Percentiles rank a stretch among this genome's conserved stretches.
Evolutionary conservation across 2,113 vertebrate genomes (phyloP).

Genomic region (Euleptes europaea): DNA sequence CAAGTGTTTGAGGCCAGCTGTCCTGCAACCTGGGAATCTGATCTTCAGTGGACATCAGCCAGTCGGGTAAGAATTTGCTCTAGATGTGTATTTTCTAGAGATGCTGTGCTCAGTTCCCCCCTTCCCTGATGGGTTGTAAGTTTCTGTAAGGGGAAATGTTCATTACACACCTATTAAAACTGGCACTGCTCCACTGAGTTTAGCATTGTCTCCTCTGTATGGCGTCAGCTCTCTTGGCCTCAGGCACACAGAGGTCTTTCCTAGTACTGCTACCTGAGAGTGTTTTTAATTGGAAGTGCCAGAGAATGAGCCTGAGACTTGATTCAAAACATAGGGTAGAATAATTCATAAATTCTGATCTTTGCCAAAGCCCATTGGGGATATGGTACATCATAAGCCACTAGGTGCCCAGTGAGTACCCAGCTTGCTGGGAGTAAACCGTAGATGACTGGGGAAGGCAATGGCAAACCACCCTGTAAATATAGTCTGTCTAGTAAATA

Average conservation of each 20-base stretch:
- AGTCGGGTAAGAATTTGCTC: accelerated
- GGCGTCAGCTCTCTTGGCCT: not conserved
- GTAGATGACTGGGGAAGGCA: too few species aligned
- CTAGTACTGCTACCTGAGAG: not conserved
- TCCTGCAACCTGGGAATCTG: accelerated
- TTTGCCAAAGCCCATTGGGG: too few species aligned
- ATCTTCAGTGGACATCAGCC: accelerated
- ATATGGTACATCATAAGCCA: too few species aligned
- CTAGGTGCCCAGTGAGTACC: too few species aligned
- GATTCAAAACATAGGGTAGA: too few species aligned
- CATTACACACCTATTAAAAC: too few species aligned
- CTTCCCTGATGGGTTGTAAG: not conserved
- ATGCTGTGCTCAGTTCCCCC: not conserved
- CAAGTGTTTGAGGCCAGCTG: accelerated
- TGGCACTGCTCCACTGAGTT: not conserved
- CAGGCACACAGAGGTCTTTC: not conserved
- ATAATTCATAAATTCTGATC: too few species aligned
- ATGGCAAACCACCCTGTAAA: too few species aligned
- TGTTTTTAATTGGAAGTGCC: not conserved
- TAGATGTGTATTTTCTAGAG: accelerated
- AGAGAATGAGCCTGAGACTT: too few species aligned
- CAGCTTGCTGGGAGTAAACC: too few species aligned
- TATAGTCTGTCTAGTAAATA: too few species aligned
- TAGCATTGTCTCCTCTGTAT: not conserved
- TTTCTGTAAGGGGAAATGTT: too few species aligned